Evolutionary conservation across 2,797 vertebrate species (phyloP), one percentile per base, ranked within the genome.

Genomic region (Phalloptychus januarius): DNA sequence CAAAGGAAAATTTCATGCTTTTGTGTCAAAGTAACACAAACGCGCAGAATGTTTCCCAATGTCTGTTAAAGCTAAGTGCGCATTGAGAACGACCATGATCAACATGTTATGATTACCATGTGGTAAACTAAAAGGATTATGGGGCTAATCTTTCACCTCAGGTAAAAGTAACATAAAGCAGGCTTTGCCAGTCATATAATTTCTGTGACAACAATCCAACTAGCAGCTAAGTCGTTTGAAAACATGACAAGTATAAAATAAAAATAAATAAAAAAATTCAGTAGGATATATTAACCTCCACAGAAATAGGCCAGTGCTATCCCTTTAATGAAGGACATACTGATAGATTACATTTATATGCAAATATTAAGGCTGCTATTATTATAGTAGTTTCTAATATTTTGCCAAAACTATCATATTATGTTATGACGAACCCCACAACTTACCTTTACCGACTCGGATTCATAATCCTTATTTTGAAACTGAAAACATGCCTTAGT

Each of bases 21-120:
- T 80, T 76, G 45, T 71, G 79, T 71, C 61, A 75, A 16, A 28
- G 36, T 33, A 76, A 77, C 16, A 40, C 58, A 42, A n/a, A 20
- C 10, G 20, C 71, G 71, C 50, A 71, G 7, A 77, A 42, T 7
- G 16, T 31, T 40, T 63, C 71, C 23, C 10, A 20, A 28, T 40
- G 28, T 5, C 7, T 15, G 15, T 56, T 7, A 28, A 42, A 7
- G 18, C 5, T 1, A 7, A 12, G 31, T 31, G 69, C 1, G 13
- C 54, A 45, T 50, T 13, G 15, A 61, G 31, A 23, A 71, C 16
- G 28, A 44, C 23, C 40, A 65, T 67, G 11, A 8, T 67, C 20
- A 25, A 67, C 38, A 50, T 7, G 44, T 65, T 38, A 6, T 76
- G 63, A 50, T 40, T 38, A 65, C 25, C 3, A 38, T 67, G 7